Evolutionary conservation across 2,888 invertebrate species (phyloP).

Genomic region (Andrena hattorfiana): DNA sequence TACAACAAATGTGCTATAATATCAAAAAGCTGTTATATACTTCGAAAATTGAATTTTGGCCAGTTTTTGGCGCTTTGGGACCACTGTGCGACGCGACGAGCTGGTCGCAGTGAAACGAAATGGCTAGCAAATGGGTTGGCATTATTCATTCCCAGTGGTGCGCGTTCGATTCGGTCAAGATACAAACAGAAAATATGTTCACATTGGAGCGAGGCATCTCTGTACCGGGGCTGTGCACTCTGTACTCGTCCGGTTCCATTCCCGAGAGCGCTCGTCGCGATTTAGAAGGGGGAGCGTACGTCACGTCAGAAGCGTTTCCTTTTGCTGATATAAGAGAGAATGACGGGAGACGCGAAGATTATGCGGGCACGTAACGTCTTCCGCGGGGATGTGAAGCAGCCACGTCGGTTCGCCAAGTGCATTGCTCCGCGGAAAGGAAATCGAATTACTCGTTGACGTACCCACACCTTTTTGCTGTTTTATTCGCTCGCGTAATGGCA

Average conservation of each 20-base stretch:
- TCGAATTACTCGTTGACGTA: slow-evolving; percentile 61
- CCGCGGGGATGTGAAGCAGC: slow-evolving; percentile 36
- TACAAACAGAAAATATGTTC: slow-evolving; percentile 82
- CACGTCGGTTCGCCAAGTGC: slow-evolving; percentile 29
- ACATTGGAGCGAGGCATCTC: slow-evolving; percentile 63
- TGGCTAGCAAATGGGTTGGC: slow-evolving; percentile 10
- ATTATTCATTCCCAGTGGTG: slow-evolving; percentile 33
- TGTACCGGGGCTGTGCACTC: neutral
- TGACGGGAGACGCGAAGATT: slow-evolving; percentile 57
- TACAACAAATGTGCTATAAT: no score
- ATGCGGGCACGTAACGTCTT: slow-evolving; percentile 62
- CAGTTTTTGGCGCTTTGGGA: no score
- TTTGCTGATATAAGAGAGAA: slow-evolving; percentile 53
- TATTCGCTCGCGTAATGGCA: neutral
- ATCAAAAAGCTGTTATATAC: no score
- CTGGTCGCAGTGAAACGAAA: slow-evolving; percentile 22
- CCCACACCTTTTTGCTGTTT: slow-evolving; percentile 29
- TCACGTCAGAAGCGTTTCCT: slow-evolving; percentile 45
- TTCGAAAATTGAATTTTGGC: no score
- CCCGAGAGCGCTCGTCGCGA: slow-evolving; percentile 4
- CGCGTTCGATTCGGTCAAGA: slow-evolving; percentile 77
- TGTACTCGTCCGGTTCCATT: neutral
- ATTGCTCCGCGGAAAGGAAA: slow-evolving; percentile 36
- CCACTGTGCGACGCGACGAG: no score
- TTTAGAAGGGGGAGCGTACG: slow-evolving; percentile 31